Evolutionary conservation across 2,797 vertebrate genomes (phyloP).

Genomic region (Morus bassanus): DNA sequence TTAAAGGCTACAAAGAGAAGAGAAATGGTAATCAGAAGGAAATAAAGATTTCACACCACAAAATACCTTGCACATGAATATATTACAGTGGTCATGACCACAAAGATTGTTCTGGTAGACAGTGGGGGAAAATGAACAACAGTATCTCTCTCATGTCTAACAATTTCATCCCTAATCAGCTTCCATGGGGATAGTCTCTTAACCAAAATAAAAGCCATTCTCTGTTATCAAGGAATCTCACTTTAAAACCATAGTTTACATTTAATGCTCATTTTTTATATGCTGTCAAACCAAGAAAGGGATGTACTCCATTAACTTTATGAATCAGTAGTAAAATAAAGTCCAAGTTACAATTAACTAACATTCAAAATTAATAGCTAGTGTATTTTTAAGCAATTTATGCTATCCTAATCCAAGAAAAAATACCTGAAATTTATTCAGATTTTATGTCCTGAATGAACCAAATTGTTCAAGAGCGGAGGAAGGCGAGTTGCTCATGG

Average conservation of each 20-base stretch:
- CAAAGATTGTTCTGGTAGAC: neutral
- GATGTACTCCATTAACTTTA: neutral
- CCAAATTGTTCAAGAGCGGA: neutral
- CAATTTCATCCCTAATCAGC: neutral
- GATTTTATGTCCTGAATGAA: neutral
- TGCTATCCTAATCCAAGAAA: neutral
- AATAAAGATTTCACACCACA: neutral
- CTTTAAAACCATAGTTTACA: neutral
- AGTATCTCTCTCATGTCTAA: neutral
- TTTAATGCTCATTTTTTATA: neutral
- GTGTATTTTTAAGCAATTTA: neutral
- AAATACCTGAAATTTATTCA: neutral
- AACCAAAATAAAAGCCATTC: neutral
- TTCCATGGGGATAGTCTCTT: neutral
- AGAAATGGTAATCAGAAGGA: neutral
- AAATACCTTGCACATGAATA: neutral
- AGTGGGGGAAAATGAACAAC: neutral
- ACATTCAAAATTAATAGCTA: neutral
- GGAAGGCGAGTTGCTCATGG: fast-evolving
- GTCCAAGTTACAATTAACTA: neutral
- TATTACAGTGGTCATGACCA: fast-evolving
- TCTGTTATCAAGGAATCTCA: neutral
- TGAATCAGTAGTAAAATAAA: neutral
- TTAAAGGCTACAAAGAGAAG: neutral
- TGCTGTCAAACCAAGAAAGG: neutral